These are phyloP conservation scores for Platichthys stellatus DNA, from an alignment of 2,113 vertebrate species.

Conservation along the genomic window DNA sequence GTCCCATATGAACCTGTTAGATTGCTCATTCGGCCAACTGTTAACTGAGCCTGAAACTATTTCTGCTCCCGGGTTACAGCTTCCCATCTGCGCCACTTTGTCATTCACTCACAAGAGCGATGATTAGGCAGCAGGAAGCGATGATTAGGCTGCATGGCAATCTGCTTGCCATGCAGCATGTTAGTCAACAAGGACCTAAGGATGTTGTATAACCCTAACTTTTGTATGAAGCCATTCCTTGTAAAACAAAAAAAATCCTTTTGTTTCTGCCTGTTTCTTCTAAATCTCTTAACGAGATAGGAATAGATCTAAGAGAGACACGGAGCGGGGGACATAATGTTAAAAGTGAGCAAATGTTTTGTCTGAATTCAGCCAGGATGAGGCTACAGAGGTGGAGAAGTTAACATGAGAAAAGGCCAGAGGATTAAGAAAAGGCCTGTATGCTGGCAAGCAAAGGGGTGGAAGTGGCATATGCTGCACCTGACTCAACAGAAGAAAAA, in stretches of 20 bases:
- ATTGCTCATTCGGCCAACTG: conserved; percentile 34
- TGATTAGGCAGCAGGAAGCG: conserved; percentile 1
- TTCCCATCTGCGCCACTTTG: conserved; percentile 43
- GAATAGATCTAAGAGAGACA: not conserved
- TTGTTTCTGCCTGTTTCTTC: not conserved
- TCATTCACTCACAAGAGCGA: not conserved
- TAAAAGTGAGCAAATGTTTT: conserved; percentile 13
- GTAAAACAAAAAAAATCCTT: not conserved
- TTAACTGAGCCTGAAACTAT: conserved; percentile 40
- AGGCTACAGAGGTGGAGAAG: conserved; percentile 8
- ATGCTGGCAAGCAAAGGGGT: conserved; percentile 15
- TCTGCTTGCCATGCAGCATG: conserved; percentile 28
- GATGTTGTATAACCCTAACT: conserved; percentile 28
- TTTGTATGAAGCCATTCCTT: conserved; percentile 13
- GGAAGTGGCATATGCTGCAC: conserved; percentile 1
- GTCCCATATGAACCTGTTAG: conserved; percentile 31
- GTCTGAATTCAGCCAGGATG: conserved; percentile 3
- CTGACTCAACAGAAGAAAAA: not conserved
- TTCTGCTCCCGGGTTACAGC: conserved; percentile 42
- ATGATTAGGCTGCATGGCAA: no score
- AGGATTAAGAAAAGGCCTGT: not conserved
- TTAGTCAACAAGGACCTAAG: conserved; percentile 16
- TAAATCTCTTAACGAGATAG: conserved; percentile 28
- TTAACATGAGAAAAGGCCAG: conserved; percentile 17
- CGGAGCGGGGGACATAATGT: not conserved